Conservation (phyloP, 2,797 vertebrate species). For the Aldrovandia affinis region DNA sequence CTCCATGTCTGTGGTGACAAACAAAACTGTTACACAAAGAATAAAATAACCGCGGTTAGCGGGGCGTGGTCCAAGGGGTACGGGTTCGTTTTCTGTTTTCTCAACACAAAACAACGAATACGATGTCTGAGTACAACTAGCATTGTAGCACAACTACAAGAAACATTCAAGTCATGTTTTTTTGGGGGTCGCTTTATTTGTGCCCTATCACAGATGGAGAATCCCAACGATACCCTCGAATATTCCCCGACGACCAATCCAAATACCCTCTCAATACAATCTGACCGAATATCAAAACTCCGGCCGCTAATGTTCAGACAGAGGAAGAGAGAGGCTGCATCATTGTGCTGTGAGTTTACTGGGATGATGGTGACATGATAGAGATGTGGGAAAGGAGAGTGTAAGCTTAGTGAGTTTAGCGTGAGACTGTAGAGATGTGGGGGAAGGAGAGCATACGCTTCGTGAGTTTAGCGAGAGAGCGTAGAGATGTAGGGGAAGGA, state of each 20-base stretch:
- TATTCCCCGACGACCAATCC: background rate
- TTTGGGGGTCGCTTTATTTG: background rate
- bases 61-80: conserved; percentile 45
- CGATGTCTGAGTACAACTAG: background rate
- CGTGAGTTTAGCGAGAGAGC: too few relatives aligned
- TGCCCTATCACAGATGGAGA: background rate
- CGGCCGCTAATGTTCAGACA: background rate
- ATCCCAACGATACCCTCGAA: background rate
- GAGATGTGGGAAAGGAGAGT: too few relatives aligned
- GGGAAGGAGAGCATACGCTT: too few relatives aligned
- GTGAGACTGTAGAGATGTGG: too few relatives aligned
- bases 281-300: too few relatives aligned
- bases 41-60: conserved; percentile 65
- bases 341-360: too few relatives aligned
- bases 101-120: background rate
- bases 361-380: too few relatives aligned
- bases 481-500: too few relatives aligned
- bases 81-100: conserved; percentile 46
- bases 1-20: conserved; percentile 99
- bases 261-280: background rate
- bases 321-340: too few relatives aligned
- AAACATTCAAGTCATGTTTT: background rate
- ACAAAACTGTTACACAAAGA: conserved; percentile 84
- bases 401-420: too few relatives aligned
- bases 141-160: too few relatives aligned